Evolutionary conservation across 1,140 invertebrate genomes (phyloP).

Genomic region (Hylyphantes graminicola): DNA sequence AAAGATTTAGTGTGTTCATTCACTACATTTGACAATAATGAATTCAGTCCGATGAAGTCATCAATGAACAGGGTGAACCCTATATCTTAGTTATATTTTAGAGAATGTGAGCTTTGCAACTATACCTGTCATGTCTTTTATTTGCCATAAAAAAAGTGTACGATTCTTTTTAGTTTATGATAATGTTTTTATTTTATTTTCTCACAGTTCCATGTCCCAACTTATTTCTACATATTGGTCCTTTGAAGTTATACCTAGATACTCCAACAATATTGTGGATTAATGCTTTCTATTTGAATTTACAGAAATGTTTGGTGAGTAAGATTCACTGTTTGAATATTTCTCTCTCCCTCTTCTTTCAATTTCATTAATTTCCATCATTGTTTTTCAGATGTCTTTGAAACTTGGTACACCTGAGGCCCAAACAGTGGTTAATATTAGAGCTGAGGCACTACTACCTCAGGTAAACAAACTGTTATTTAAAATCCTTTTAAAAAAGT

Average conservation of each 20-base stretch:
- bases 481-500: too few species aligned
- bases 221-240: conserved; percentile 90
- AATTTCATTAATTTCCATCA: neutral
- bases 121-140: too few species aligned
- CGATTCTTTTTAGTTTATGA: neutral
- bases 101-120: too few species aligned
- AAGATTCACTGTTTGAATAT: neutral
- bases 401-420: conserved; percentile 36
- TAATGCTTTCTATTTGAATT: conserved; percentile 90
- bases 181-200: neutral
- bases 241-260: conserved; percentile 86
- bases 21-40: too few species aligned
- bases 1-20: too few species aligned
- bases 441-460: conserved; percentile 49
- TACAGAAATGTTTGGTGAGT: conserved; percentile 78
- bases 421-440: conserved; percentile 46
- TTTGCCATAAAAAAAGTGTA: neutral
- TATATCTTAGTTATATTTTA: too few species aligned
- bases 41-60: too few species aligned
- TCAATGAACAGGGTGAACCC: too few species aligned
- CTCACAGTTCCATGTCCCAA: conserved; percentile 88
- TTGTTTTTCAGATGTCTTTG: conserved; percentile 45
- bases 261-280: conserved; percentile 88
- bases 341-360: neutral
- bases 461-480: conserved; percentile 65